These are phyloP conservation scores for Lasaia peninsularis DNA, from an alignment of 1,140 invertebrate genomes.

Conservation along the genomic window DNA sequence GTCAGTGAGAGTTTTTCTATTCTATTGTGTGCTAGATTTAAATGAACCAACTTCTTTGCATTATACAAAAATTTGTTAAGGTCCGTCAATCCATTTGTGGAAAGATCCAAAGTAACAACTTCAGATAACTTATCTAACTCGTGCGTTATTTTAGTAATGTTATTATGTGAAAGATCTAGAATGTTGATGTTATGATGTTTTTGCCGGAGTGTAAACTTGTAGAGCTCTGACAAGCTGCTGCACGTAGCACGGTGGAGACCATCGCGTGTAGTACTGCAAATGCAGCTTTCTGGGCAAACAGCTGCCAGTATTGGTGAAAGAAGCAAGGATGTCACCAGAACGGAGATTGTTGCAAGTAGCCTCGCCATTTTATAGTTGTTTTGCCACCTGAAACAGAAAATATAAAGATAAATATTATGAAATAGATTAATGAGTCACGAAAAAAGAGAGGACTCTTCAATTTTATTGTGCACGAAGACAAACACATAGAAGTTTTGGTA, in stretches of 20 bases:
- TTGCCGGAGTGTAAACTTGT: slow-evolving; percentile 68
- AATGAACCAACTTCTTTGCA: slow-evolving; percentile 78
- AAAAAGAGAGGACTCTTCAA: too few species aligned
- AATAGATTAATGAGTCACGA: too few species aligned
- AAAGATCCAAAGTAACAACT: slow-evolving; percentile 78
- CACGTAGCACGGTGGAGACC: slow-evolving; percentile 63
- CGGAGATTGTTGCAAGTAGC: slow-evolving; percentile 41
- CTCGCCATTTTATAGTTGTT: slow-evolving; percentile 49
- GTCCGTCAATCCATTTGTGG: slow-evolving; percentile 77
- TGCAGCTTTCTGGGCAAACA: slow-evolving; percentile 59
- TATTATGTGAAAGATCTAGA: slow-evolving; percentile 79
- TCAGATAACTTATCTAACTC: slow-evolving; percentile 77
- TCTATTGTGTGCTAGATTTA: slow-evolving; percentile 79
- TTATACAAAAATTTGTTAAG: slow-evolving; percentile 76
- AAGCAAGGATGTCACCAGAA: slow-evolving; percentile 47
- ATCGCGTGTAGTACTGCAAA: slow-evolving; percentile 62
- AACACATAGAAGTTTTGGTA: too few species aligned
- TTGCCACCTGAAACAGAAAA: slow-evolving; percentile 57
- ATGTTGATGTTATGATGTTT: slow-evolving; percentile 76
- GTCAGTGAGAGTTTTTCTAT: slow-evolving; percentile 72
- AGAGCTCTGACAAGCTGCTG: slow-evolving; percentile 58
- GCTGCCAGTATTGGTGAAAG: slow-evolving; percentile 44
- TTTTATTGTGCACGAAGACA: too few species aligned
- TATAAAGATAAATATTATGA: slow-evolving; percentile 22
- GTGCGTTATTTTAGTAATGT: slow-evolving; percentile 75